These are phyloP conservation scores for Mnemiopsis leidyi DNA, from an alignment of 37 sponge, comb jelly and placozoan genomes.

Conservation along the genomic window DNA sequence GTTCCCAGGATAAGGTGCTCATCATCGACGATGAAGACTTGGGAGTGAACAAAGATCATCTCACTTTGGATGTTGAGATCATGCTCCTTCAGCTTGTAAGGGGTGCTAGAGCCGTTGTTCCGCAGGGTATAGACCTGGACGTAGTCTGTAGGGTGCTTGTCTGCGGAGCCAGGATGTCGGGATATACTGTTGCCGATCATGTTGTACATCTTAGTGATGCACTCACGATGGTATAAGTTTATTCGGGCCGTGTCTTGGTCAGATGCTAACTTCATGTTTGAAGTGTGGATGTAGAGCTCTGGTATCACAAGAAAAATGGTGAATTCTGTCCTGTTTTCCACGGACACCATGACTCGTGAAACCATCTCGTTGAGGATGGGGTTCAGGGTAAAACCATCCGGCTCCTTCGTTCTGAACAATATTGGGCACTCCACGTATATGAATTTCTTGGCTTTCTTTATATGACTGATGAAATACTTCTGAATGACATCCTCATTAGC, in stretches of 20 bases:
- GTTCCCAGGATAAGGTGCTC: not conserved
- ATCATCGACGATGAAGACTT: not conserved
- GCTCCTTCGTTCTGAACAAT: not conserved
- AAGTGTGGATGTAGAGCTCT: not conserved
- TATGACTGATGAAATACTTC: not conserved
- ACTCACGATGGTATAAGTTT: not conserved
- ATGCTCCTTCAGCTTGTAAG: not conserved
- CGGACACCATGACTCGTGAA: not conserved
- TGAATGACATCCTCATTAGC: not conserved
- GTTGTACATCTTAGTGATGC: not conserved
- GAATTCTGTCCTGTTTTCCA: not conserved
- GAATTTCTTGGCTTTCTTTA: not conserved
- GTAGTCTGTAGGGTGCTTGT: not conserved
- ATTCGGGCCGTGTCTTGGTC: not conserved
- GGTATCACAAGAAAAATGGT: not conserved
- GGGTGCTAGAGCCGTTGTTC: not conserved
- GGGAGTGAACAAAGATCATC: not conserved
- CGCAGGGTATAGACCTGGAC: not conserved
- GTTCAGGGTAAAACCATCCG: not conserved
- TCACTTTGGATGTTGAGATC: not conserved
- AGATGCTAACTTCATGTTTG: not conserved
- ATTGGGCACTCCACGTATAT: conserved; percentile 20
- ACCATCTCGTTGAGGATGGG: conserved; percentile 14
- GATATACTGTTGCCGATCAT: not conserved
- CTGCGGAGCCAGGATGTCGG: not conserved